These are phyloP conservation scores for Amblyteles armatorius DNA, from an alignment of 2,888 invertebrate genomes.

Conservation along the genomic window DNA sequence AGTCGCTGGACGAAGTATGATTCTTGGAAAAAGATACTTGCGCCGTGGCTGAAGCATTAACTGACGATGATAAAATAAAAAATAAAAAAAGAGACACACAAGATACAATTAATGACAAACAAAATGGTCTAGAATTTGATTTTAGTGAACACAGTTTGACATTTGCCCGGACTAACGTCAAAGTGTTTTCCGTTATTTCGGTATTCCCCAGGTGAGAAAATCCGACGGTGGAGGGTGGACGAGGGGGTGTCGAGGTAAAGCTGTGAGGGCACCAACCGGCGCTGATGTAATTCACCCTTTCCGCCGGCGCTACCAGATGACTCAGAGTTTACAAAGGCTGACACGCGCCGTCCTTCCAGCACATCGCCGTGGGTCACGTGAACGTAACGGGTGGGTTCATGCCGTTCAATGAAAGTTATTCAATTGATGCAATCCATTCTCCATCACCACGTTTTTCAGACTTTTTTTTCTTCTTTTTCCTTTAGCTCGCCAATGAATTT, in stretches of 20 bases:
- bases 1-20: too few relatives aligned
- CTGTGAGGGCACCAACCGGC: conserved; percentile 46
- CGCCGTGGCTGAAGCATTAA: too few relatives aligned
- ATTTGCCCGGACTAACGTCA: conserved; percentile 47
- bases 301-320: conserved; percentile 67
- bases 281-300: conserved; percentile 71
- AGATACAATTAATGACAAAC: background rate
- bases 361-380: conserved; percentile 63
- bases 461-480: background rate
- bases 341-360: conserved; percentile 62
- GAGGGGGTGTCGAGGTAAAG: background rate
- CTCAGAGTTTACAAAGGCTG: conserved; percentile 71
- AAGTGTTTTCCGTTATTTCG: conserved; percentile 46
- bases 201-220: conserved; percentile 39
- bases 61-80: too few relatives aligned
- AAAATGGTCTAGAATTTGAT: background rate
- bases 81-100: too few relatives aligned
- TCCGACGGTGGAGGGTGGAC: background rate
- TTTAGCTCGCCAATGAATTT: background rate
- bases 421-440: conserved; percentile 16
- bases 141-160: background rate
- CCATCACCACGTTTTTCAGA: background rate
- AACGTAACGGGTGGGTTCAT: conserved; percentile 63
- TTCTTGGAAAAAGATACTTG: too few relatives aligned
- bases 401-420: conserved; percentile 25